Evolutionary conservation across 2,797 vertebrate species (phyloP).

Genomic region (Erpetoichthys calabaricus): DNA sequence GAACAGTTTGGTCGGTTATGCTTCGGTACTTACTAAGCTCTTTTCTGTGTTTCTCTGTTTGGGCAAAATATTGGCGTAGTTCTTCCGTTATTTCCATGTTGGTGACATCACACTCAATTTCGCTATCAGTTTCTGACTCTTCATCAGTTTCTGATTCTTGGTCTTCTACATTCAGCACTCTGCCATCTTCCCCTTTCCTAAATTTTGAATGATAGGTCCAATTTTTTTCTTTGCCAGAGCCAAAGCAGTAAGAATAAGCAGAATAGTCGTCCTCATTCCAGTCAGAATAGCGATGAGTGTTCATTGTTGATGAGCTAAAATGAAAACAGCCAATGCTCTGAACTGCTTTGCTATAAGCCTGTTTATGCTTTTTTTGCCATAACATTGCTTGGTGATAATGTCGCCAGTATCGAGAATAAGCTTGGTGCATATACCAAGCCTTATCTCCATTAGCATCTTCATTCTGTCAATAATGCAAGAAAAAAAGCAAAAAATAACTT

Average conservation of each 20-base stretch:
- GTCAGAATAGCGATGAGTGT: conserved; percentile 27
- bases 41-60: conserved; percentile 73
- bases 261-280: conserved; percentile 25
- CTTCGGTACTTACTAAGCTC: conserved; percentile 68
- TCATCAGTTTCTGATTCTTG: conserved; percentile 17
- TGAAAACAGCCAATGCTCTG: conserved; percentile 37
- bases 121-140: conserved; percentile 50
- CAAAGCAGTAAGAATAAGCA: not conserved
- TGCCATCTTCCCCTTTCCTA: not conserved
- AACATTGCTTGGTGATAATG: conserved; percentile 76
- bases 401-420: conserved; percentile 74
- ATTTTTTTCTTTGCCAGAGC: not conserved
- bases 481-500: not conserved
- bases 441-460: conserved; percentile 15
- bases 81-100: conserved; percentile 94
- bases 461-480: conserved; percentile 22
- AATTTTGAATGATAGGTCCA: fast-evolving
- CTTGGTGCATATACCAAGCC: conserved; percentile 53
- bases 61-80: conserved; percentile 80
- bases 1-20: no score
- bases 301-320: conserved; percentile 10
- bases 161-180: conserved; percentile 7
- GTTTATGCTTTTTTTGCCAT: conserved; percentile 69
- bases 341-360: conserved; percentile 63
- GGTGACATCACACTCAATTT: conserved; percentile 74